Evolutionary conservation across 2,888 invertebrate genomes (phyloP), one percentile per base, ranked within the genome.

Genomic region (Steinernema hermaphroditum): DNA sequence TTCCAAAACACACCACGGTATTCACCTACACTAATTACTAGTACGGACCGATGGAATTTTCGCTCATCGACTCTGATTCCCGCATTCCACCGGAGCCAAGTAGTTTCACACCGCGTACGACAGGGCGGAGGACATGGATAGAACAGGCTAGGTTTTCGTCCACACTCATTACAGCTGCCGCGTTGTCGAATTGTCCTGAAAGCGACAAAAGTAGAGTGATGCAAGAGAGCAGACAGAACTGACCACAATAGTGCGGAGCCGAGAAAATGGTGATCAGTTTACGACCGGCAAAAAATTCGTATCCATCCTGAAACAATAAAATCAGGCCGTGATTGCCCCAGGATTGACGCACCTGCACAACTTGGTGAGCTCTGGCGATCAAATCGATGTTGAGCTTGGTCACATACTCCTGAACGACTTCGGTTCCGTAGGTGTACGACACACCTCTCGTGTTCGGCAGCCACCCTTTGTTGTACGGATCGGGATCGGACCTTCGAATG

Each of bases 301-400:
- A 80, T 19, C 80, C 80, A 62, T 80, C 80, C 62, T 80, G 80
- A 37, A 72, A 68, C 16, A 46, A n/a, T 9, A 4, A 16, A 24
- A 19, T 54, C 4, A 24, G 24, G 54, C 27, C 22, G 6, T 49
- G 49, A 41, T 8, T 41, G 8, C 8, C 41, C 14, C n/a, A n/a
- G 19, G 9, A n/a, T 19, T n/a, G 27, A 12, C 54, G 14, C 8
- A 72, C 72, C 12, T 43, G 43, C 14, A 77, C 77, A 12, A 89
- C 89, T 87, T 90, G 89, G 80, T 90, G 90, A 8, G 89, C 90
- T 71, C 90, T 82, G 16, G 89, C 89, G 72, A 90, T 88, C 34
- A 90, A 83, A 79, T 89, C 89, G 76, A 88, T 87, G 78, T 88
- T 88, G 79, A 89, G 88, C 72, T 87, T 86, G 73, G 88, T 85